Percentiles rank a stretch among this genome's conserved stretches.
Conservation (phyloP, 2,888 invertebrate genomes). For the Dynastes maya region DNA sequence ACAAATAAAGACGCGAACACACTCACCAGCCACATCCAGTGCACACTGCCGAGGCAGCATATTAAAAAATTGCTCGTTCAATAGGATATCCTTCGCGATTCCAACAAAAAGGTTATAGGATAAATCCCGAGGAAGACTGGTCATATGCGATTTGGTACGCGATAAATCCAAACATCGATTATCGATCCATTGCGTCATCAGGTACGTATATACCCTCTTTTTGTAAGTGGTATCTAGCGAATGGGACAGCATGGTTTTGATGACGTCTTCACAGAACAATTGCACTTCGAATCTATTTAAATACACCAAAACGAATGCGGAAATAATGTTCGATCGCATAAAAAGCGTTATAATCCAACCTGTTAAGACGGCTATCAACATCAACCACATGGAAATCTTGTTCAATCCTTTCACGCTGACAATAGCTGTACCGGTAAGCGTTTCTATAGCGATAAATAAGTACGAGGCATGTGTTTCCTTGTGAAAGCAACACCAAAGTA, state of each 20-base stretch:
- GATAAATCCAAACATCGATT: constrained; percentile 46
- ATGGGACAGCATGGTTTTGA: constrained; percentile 26
- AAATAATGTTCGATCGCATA: constrained; percentile 44
- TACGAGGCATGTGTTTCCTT: neutral
- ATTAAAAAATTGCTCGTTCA: constrained; percentile 24
- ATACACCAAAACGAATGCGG: constrained; percentile 30
- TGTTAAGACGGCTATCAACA: neutral
- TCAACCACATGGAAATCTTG: neutral
- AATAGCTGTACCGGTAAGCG: constrained; percentile 26
- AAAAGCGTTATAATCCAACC: constrained; percentile 28
- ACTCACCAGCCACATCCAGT: constrained; percentile 32
- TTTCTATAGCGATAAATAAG: constrained; percentile 38
- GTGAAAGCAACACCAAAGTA: constrained; percentile 38
- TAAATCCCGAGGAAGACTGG: constrained; percentile 40
- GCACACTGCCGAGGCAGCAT: constrained; percentile 34
- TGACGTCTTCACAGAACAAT: constrained; percentile 32
- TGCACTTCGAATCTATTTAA: constrained; percentile 34
- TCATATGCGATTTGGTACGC: neutral
- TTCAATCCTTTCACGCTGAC: neutral
- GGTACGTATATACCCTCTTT: constrained; percentile 43
- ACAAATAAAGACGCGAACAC: constrained; percentile 10
- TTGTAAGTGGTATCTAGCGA: neutral
- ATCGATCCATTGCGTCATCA: constrained; percentile 53
- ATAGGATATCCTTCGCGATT: constrained; percentile 13
- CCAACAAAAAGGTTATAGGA: constrained; percentile 25